phyloP scores from a whole-genome alignment of 1,140 invertebrate species.

The Oscheius sp. region DNA sequence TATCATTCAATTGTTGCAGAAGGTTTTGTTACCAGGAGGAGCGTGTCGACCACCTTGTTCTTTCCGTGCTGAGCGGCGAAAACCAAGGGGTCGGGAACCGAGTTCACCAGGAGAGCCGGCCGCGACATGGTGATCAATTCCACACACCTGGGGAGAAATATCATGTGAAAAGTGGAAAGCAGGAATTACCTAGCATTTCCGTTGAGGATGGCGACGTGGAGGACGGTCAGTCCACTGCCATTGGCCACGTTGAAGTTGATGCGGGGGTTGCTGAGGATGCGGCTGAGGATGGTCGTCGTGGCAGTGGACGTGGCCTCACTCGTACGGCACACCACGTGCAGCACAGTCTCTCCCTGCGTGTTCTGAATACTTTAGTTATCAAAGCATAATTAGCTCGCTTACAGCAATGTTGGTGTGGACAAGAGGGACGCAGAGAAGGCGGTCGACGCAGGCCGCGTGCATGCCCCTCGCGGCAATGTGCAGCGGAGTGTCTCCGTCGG shows the following conservation, averaged over 20 bases:
- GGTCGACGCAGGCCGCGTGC: constrained; percentile 25
- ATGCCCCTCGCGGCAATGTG: constrained; percentile 17
- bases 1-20: neutral
- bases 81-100: neutral
- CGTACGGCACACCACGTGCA: neutral
- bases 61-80: constrained; percentile 14
- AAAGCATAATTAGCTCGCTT: neutral
- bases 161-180: neutral
- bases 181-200: constrained; percentile 1
- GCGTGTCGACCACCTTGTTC: constrained; percentile 10
- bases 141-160: neutral
- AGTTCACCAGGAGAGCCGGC: neutral
- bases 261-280: constrained; percentile 15
- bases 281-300: constrained; percentile 7
- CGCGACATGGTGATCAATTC: neutral
- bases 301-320: neutral
- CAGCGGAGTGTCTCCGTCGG: constrained; percentile 17
- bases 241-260: constrained; percentile 13
- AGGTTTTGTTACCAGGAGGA: constrained; percentile 1
- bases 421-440: constrained; percentile 11
- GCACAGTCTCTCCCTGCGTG: neutral
- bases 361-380: neutral
- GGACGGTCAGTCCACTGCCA: neutral
- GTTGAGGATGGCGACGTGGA: neutral
- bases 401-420: constrained; percentile 7